phyloP scores from a whole-genome alignment of 2,113 vertebrate genomes.

The Fukomys damarensis region DNA sequence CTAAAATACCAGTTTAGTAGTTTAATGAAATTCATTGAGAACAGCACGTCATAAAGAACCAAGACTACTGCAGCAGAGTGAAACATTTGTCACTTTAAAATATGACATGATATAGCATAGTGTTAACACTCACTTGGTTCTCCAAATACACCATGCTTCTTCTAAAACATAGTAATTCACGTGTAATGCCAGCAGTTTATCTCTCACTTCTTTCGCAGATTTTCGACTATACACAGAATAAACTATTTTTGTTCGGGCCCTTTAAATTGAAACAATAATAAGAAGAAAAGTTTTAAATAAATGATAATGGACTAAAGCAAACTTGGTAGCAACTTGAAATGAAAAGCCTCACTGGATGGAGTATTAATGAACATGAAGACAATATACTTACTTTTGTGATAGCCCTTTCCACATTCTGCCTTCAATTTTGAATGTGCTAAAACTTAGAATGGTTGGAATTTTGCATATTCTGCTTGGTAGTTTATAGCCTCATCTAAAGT shows the following conservation, averaged over 20 bases:
- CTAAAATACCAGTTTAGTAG: not conserved
- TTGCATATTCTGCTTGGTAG: not conserved
- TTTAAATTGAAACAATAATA: constrained; percentile 81
- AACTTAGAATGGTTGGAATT: not conserved
- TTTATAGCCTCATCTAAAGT: not conserved
- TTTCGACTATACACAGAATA: constrained; percentile 99
- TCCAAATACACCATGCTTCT: constrained; percentile 95
- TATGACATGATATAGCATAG: not conserved
- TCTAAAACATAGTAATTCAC: constrained; percentile 96
- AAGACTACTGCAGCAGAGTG: not conserved
- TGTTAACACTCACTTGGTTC: constrained; percentile 89
- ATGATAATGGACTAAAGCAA: constrained; percentile 22
- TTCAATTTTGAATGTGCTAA: not conserved
- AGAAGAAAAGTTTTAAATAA: constrained; percentile 14
- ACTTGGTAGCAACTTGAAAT: constrained; percentile 27
- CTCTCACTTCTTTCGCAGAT: constrained; percentile 92
- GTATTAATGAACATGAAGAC: not conserved
- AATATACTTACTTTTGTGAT: not conserved
- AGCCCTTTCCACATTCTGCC: not conserved
- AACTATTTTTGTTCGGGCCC: constrained; percentile 96
- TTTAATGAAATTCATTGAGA: not conserved
- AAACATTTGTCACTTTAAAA: not conserved
- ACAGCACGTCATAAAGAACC: not conserved
- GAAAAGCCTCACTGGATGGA: not conserved
- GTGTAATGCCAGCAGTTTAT: constrained; percentile 89